phyloP scores from a whole-genome alignment of 2,888 invertebrate genomes.

The Arge pagana region DNA sequence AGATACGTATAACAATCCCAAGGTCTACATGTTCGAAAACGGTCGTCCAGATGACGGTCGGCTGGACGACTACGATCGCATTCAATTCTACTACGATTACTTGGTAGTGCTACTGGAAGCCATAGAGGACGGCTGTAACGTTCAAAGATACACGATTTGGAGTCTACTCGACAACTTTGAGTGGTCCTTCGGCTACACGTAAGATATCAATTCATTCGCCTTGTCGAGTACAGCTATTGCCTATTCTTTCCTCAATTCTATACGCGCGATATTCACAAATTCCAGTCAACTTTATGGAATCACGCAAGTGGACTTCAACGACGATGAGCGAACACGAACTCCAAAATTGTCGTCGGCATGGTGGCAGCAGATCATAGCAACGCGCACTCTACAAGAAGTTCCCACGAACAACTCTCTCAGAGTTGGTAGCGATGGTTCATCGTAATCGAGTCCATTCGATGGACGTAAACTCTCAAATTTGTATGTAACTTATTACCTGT shows the following conservation, averaged over 20 bases:
- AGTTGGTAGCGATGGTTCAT: no score
- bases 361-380: constrained; percentile 62
- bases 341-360: constrained; percentile 67
- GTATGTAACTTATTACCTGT: no score
- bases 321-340: constrained; percentile 64
- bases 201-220: no score
- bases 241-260: no score
- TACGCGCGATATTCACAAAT: constrained; percentile 40
- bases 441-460: no score
- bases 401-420: no score
- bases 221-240: no score
- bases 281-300: constrained; percentile 71
- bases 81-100: constrained; percentile 52
- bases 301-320: constrained; percentile 69
- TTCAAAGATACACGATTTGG: constrained; percentile 65
- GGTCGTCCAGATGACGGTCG: constrained; percentile 46
- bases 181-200: constrained; percentile 66
- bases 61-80: constrained; percentile 39
- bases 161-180: constrained; percentile 71
- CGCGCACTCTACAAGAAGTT: constrained; percentile 58
- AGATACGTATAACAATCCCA: constrained; percentile 48
- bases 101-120: constrained; percentile 60
- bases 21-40: constrained; percentile 55
- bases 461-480: no score
- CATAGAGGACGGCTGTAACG: constrained; percentile 58